Evolutionary conservation across 2,888 invertebrate species (phyloP).

Genomic region (Zygothrica quintamaculata): DNA sequence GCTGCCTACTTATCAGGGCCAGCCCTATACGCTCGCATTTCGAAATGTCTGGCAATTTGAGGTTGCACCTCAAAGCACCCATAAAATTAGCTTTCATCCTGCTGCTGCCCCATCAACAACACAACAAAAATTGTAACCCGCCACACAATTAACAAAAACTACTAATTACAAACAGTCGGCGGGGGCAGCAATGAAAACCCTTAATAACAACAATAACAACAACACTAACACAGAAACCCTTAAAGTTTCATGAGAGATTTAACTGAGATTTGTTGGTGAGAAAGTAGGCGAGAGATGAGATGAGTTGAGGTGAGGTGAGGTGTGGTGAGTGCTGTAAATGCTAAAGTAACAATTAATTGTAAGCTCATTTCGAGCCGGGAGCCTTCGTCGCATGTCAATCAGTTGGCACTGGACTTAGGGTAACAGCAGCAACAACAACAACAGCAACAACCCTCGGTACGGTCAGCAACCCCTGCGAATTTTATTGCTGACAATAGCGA

Average conservation of each 20-base stretch:
- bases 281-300: neutral
- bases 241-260: constrained; percentile 38
- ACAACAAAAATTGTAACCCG: constrained; percentile 9
- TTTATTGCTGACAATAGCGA: constrained; percentile 74
- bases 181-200: constrained; percentile 16
- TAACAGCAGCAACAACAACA: too few relatives aligned
- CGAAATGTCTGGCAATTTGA: constrained; percentile 43
- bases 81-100: constrained; percentile 56
- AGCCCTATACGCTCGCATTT: constrained; percentile 30
- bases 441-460: constrained; percentile 30
- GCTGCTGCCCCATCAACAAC: neutral
- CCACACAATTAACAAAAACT: constrained; percentile 65
- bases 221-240: constrained; percentile 52
- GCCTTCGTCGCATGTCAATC: constrained; percentile 70
- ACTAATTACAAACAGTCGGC: constrained; percentile 59
- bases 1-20: constrained; percentile 25
- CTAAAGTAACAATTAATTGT: constrained; percentile 73
- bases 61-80: constrained; percentile 44
- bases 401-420: constrained; percentile 28
- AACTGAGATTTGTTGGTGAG: constrained; percentile 41
- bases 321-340: constrained; percentile 32
- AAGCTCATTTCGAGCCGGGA: constrained; percentile 63
- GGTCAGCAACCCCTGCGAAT: constrained; percentile 55
- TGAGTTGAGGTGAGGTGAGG: too few relatives aligned
- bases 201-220: constrained; percentile 29